Conservation (phyloP, 2,888 invertebrate species). For the Tuberolachnus salignus region DNA sequence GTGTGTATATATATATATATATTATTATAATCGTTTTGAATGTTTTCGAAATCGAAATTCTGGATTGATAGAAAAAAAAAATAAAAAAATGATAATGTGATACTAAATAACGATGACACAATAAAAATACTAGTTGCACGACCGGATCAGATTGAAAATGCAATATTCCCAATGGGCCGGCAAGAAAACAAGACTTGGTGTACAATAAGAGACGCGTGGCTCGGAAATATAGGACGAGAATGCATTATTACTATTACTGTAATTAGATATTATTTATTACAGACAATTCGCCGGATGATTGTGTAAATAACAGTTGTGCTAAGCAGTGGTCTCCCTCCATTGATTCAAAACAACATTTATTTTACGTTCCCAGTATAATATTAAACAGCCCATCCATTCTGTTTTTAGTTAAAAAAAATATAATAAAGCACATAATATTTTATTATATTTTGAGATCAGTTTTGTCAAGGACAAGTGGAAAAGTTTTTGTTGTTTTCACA, state of each 20-base stretch:
- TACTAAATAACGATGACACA: background rate
- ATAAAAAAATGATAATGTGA: background rate
- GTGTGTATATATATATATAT: too few species aligned
- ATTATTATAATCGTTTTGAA: background rate
- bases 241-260: too few species aligned
- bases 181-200: background rate
- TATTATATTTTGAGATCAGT: conserved; percentile 52
- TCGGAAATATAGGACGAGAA: conserved; percentile 35
- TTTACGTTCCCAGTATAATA: conserved; percentile 8
- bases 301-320: conserved; percentile 25
- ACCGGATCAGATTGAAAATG: background rate
- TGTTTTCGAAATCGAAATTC: background rate
- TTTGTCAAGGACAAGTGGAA: conserved; percentile 51
- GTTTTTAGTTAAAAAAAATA: conserved; percentile 22
- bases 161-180: background rate
- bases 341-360: conserved; percentile 7
- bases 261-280: background rate
- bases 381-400: conserved; percentile 20
- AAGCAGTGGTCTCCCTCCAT: background rate
- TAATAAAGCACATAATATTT: conserved; percentile 21
- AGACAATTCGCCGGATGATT: conserved; percentile 3
- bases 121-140: too few species aligned
- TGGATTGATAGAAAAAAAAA: too few species aligned
- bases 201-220: background rate
- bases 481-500: conserved; percentile 42